phyloP scores from a whole-genome alignment of 2,797 vertebrate species.

The Denticeps clupeoides region DNA sequence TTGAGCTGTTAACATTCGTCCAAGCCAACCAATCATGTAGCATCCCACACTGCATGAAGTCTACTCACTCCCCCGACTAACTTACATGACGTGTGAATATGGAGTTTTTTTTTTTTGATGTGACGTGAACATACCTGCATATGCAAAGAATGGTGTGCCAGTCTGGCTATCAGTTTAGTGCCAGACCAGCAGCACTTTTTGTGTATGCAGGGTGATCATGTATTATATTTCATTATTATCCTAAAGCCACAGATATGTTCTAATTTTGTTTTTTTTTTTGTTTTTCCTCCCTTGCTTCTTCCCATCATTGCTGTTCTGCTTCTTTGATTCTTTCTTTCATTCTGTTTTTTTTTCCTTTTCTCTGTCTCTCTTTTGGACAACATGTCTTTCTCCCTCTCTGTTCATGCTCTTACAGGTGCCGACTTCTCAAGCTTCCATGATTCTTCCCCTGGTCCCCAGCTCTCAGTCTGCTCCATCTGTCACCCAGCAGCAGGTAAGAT shows the following conservation, averaged over 20 bases:
- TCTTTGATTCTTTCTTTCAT: conserved; percentile 25
- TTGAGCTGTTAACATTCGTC: conserved; percentile 14
- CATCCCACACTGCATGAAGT: conserved; percentile 31
- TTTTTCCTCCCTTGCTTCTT: too few relatives aligned
- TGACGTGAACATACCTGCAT: conserved; percentile 8
- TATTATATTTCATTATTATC: neutral
- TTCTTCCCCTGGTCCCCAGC: conserved; percentile 34
- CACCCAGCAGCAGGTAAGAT: conserved; percentile 27
- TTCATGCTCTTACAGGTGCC: neutral
- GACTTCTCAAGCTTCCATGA: conserved; percentile 12
- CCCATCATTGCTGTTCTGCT: neutral
- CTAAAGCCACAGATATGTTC: neutral
- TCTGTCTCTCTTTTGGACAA: neutral
- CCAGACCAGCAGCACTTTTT: conserved; percentile 9
- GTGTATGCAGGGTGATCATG: neutral
- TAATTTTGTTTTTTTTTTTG: conserved; percentile 14
- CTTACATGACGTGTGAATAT: conserved; percentile 27
- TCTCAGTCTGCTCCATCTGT: conserved; percentile 36
- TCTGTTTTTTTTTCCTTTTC: conserved; percentile 5
- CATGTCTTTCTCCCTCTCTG: neutral
- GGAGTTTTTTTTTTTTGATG: conserved; percentile 7
- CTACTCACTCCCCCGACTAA: conserved; percentile 42
- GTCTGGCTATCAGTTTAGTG: conserved; percentile 4
- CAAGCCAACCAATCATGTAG: conserved; percentile 22
- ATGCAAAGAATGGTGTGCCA: conserved; percentile 19